Percentiles rank a stretch among this genome's conserved stretches.
Conservation (phyloP, 2,888 invertebrate genomes). For the Xylota segnis region DNA sequence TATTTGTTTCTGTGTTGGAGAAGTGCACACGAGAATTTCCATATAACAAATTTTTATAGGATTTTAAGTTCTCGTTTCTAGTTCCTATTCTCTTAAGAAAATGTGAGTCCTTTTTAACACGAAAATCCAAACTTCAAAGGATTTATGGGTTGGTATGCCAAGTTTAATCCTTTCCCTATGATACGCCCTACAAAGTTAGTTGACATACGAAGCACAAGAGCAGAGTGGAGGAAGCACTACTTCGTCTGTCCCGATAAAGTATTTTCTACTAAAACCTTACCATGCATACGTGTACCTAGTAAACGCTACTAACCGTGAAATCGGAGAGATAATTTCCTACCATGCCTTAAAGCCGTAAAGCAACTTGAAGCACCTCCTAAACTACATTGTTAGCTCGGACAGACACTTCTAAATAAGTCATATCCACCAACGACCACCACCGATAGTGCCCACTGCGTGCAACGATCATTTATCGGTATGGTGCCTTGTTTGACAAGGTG, state of each 20-base stretch:
- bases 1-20: no score
- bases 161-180: no score
- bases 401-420: conserved; percentile 28
- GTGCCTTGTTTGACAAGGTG: conserved; percentile 68
- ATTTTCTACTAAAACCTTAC: no score
- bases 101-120: no score
- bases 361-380: background rate
- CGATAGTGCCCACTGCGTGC: conserved; percentile 35
- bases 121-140: no score
- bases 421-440: conserved; percentile 23
- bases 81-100: no score
- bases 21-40: no score
- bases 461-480: conserved; percentile 58
- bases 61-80: no score
- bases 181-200: no score
- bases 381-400: conserved; percentile 22
- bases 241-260: no score
- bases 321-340: background rate
- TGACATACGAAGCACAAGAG: background rate
- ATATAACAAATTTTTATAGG: no score
- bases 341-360: background rate
- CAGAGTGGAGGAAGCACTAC: background rate
- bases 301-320: background rate
- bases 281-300: background rate
- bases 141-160: no score